Percentiles rank a stretch among this genome's conserved stretches.
phyloP scores from a whole-genome alignment of 2,888 invertebrate species.

The Slavum lentiscoides region DNA sequence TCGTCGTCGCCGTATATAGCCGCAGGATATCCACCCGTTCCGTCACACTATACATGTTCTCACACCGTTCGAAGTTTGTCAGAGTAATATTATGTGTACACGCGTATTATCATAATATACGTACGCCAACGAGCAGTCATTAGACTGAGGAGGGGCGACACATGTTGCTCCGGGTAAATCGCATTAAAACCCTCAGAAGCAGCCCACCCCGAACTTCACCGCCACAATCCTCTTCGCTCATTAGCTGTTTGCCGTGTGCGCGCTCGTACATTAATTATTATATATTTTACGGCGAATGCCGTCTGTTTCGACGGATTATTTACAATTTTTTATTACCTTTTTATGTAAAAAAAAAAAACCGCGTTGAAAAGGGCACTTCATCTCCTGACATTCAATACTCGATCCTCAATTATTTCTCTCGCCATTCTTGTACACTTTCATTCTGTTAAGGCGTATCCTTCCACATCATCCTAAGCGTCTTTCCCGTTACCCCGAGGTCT shows the following conservation, averaged over 20 bases:
- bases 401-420: no score
- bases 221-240: not conserved
- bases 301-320: no score
- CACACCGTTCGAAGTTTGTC: not conserved
- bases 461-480: no score
- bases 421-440: no score
- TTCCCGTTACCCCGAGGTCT: no score
- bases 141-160: conserved; percentile 1
- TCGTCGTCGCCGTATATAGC: no score
- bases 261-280: not conserved
- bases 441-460: no score
- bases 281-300: not conserved
- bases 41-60: not conserved
- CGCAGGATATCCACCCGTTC: not conserved
- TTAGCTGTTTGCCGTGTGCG: not conserved
- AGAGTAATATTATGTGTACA: not conserved
- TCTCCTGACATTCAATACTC: no score
- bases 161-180: conserved; percentile 38
- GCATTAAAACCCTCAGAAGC: conserved; percentile 20
- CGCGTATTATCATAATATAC: not conserved
- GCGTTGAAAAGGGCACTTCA: no score
- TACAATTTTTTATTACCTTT: no score
- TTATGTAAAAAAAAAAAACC: no score
- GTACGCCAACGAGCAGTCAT: not conserved
- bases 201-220: not conserved